Conservation (phyloP, 92 coral and sea anemone species). For the Actinostola sp. region DNA sequence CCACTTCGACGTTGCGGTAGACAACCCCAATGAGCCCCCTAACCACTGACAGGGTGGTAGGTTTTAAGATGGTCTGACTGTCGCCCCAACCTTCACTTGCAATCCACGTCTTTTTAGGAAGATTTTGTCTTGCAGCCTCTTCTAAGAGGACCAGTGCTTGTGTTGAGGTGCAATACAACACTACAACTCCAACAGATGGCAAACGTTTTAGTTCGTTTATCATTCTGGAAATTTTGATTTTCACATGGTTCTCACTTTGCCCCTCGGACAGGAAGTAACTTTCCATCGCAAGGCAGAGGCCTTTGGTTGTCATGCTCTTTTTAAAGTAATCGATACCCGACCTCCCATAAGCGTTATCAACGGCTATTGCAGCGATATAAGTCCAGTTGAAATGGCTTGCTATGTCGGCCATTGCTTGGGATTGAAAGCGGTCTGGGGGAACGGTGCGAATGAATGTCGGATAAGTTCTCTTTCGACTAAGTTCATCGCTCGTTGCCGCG, state of each 20-base stretch:
- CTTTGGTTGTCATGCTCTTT: conserved; percentile 53
- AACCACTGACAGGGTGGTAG: conserved; percentile 26
- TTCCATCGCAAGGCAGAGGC: conserved; percentile 72
- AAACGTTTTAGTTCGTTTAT: conserved; percentile 44
- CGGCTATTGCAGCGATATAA: conserved; percentile 73
- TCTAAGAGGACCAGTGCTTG: conserved; percentile 30
- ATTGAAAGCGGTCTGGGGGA: conserved; percentile 87
- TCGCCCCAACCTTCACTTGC: conserved; percentile 86
- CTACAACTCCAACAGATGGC: conserved; percentile 50
- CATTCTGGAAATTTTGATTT: conserved; percentile 41
- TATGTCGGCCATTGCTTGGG: conserved; percentile 80
- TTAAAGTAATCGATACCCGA: conserved; percentile 73
- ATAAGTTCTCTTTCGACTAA: conserved; percentile 71
- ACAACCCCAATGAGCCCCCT: conserved; percentile 76
- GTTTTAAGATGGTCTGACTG: conserved; percentile 3
- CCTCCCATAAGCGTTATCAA: conserved; percentile 79
- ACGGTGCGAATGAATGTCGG: conserved; percentile 85
- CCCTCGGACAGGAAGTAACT: conserved; percentile 45
- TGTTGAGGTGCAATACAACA: conserved; percentile 42
- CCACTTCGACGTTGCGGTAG: conserved; percentile 49
- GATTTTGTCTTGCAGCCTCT: conserved; percentile 56
- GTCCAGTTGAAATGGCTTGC: conserved; percentile 83
- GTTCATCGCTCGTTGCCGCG: conserved; percentile 84
- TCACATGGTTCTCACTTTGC: neutral
- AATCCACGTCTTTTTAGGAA: conserved; percentile 66